Evolutionary conservation across 1,140 invertebrate species (phyloP), one percentile per base, ranked within the genome.

Genomic region (Trachymyrmex cornetzi): DNA sequence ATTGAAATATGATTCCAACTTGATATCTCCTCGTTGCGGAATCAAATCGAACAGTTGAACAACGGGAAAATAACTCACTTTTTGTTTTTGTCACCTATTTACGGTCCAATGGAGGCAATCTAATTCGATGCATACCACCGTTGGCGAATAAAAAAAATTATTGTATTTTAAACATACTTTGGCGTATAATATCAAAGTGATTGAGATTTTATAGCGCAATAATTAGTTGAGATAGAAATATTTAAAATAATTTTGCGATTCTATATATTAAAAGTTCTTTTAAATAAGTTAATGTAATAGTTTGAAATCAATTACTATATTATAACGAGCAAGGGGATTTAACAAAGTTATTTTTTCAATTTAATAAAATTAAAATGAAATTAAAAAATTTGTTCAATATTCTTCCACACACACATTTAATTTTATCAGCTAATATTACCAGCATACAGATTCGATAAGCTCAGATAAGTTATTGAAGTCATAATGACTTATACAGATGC

Each of bases 51-150:
- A 63, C 14, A 19, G 50, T 48, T 34, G 6, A 2, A 19, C 22
- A 53, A n/a, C 16, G 12, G 16, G 27, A 22, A 30, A 67, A 67
- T 14, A 69, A 69, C 14, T 69, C n/a, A n/a, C 88, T 80, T 85
- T 64, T 86, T 71, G 66, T 48, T 61, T 74, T 5, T 19, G 11
- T 66, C 48, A 3, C 55, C 22, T 38, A 61, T 69, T 57, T 64
- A 85, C 57, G 48, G 53, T 77, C 53, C 34, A 22, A 14, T 79
- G 87, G 22, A 38, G 0, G 66, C 27, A n/a, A 75, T 61, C 38
- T 84, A 82, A 82, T 74, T 72, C 67, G 12, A 30, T 61, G 55
- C 34, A 82, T n/a, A 55, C 6, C 27, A 6, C 12, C 34, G 5
- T 38, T 19, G 38, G 22, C 24, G 0, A n/a, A 53, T 57, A 63